These are phyloP conservation scores for Atherix ibis DNA, from an alignment of 2,888 invertebrate species.

Conservation along the genomic window DNA sequence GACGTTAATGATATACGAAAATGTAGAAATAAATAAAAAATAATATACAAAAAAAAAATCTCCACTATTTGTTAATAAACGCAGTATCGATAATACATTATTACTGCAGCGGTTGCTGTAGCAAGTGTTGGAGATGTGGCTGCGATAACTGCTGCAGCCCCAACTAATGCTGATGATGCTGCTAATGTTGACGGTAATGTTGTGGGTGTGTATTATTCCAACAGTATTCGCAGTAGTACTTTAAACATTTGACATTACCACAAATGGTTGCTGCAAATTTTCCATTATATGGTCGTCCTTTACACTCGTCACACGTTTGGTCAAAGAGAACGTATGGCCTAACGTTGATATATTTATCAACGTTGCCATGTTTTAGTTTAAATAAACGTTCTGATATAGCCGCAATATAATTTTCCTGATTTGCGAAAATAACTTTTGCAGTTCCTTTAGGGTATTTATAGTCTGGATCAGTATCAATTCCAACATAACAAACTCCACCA, in stretches of 20 bases:
- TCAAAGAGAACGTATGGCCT: constrained; percentile 99
- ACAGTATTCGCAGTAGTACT: constrained; percentile 99
- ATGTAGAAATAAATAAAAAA: too few relatives aligned
- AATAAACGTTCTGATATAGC: constrained; percentile 98
- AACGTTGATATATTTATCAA: constrained; percentile 92
- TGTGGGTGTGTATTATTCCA: constrained; percentile 94
- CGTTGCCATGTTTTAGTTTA: constrained; percentile 94
- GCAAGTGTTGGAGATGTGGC: too few relatives aligned
- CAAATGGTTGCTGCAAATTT: constrained; percentile 99
- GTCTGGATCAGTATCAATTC: constrained; percentile 98
- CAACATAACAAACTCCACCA: constrained; percentile 97
- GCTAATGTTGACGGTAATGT: neutral
- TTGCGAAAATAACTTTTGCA: constrained; percentile 95
- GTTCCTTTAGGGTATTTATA: constrained; percentile 98
- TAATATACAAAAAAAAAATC: too few relatives aligned
- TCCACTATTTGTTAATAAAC: too few relatives aligned
- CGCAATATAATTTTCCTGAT: constrained; percentile 97
- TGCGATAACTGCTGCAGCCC: too few relatives aligned
- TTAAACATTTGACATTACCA: constrained; percentile 97
- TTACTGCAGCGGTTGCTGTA: too few relatives aligned
- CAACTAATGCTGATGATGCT: too few relatives aligned
- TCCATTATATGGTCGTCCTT: constrained; percentile 92
- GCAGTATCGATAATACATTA: too few relatives aligned
- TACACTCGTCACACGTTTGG: constrained; percentile 99
- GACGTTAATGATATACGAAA: too few relatives aligned